Percentiles rank a stretch among this genome's conserved stretches.
Evolutionary conservation across 2,113 vertebrate genomes (phyloP).

Genomic region (Monarcha castaneiventris): DNA sequence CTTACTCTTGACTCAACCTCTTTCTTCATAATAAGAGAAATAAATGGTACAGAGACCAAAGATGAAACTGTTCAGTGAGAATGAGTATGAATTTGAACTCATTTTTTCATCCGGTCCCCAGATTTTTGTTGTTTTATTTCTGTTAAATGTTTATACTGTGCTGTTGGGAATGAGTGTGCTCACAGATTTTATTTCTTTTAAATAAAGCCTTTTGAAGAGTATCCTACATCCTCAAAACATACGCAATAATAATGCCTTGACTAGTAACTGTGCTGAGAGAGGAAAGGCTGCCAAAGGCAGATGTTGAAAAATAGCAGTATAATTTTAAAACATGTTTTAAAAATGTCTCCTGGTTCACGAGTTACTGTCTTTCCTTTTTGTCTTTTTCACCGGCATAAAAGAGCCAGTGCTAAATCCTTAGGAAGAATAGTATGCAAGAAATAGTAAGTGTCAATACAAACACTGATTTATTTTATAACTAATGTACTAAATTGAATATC

Average conservation of each 20-base stretch:
- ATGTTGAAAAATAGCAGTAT: conserved; percentile 1
- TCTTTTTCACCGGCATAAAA: not conserved
- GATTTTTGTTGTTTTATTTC: conserved; percentile 22
- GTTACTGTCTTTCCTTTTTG: not conserved
- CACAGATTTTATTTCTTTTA: conserved; percentile 44
- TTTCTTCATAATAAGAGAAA: not conserved
- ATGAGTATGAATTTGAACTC: not conserved
- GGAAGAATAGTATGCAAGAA: not conserved
- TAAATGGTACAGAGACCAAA: not conserved
- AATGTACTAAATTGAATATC: not conserved
- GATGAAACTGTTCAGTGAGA: not conserved
- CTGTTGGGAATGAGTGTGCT: conserved; percentile 19
- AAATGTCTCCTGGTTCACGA: conserved; percentile 6
- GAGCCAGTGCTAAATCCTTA: not conserved
- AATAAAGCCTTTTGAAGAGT: conserved; percentile 30
- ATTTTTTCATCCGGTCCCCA: not conserved
- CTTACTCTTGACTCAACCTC: not conserved
- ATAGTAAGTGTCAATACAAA: not conserved
- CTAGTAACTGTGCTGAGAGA: not conserved
- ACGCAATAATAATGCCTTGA: conserved; percentile 2
- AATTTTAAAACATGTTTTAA: conserved; percentile 13
- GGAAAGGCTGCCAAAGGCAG: conserved; percentile 22
- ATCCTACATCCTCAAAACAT: not conserved
- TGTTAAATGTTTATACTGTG: not conserved
- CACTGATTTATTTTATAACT: not conserved